Evolutionary conservation across 2,888 invertebrate species (phyloP).

Genomic region (Euspilapteryx auroguttella): DNA sequence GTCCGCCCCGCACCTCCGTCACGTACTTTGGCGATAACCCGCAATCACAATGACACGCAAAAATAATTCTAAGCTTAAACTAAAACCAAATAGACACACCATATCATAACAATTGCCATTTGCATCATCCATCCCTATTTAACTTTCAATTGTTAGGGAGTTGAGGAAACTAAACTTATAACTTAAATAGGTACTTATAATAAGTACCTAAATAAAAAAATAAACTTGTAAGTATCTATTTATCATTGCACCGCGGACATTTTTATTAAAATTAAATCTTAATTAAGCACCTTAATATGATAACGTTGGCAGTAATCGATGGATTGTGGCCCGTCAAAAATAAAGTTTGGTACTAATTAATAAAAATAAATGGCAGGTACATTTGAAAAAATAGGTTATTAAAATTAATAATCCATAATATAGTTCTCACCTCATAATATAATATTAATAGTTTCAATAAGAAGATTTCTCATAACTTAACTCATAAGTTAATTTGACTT

Average conservation of each 20-base stretch:
- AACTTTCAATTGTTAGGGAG: too few species aligned
- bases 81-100: neutral
- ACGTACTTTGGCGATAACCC: conserved; percentile 34
- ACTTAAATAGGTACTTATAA: too few species aligned
- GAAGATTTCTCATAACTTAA: too few species aligned
- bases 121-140: neutral
- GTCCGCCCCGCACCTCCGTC: conserved; percentile 54
- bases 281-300: neutral
- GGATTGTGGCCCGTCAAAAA: conserved; percentile 10
- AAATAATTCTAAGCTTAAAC: conserved; percentile 3
- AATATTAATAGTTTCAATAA: too few species aligned
- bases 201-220: too few species aligned
- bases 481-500: too few species aligned
- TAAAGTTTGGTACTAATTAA: conserved; percentile 9
- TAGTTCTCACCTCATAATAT: too few species aligned
- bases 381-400: conserved; percentile 9
- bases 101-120: too few species aligned
- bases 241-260: neutral
- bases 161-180: too few species aligned
- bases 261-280: neutral
- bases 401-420: conserved; percentile 2
- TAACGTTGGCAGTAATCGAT: conserved; percentile 10
- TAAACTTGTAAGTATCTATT: too few species aligned
- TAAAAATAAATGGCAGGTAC: conserved; percentile 9
- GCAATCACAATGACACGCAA: conserved; percentile 34